Evolutionary conservation across 1,140 invertebrate species (phyloP), one percentile per base, ranked within the genome.

Genomic region (Eurosta solidaginis): DNA sequence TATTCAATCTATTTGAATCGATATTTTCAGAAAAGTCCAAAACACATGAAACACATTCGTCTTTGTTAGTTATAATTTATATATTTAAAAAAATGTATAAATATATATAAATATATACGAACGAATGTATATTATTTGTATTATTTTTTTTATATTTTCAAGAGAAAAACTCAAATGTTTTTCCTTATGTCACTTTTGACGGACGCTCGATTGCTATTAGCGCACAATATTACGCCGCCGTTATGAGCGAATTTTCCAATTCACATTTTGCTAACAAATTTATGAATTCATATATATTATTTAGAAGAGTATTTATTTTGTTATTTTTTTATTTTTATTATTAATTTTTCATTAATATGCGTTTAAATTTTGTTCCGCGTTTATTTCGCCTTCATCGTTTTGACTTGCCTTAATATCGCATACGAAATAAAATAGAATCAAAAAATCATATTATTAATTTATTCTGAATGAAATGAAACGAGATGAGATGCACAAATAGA

Each of bases 11-110:
- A 68, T 40, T 68, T 68, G 33, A 68, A 68, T 68, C 40, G 40
- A 68, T 40, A 42, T 36, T 40, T 68, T 36, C 59, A 33, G 59
- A 36, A 68, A 17, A n/a, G 59, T 68, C 59, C 59, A 68, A 68
- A 68, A 68, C 59, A 68, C 25, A 40, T 68, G 59, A 68, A 40
- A 68, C 59, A 68, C 59, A 68, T 68, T 68, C 59, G 59, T 68
- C 59, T 68, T 68, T 33, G 59, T 40, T 68, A 29, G 59, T 68
- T 68, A 68, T 40, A 40, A 36, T 42, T 68, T 68, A 49, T 20
- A 49, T 20, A 49, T 49, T 20, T 20, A 22, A 22, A 22, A 22
- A 68, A 68, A 68, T 40, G 40, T 40, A 17, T 40, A 36, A 12
- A 54, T 12, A 29, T 29, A 49, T 17, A 17, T 17, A 49, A 49